These are phyloP conservation scores for Amazona vittata DNA, from an alignment of 2,113 vertebrate genomes.

Conservation along the genomic window DNA sequence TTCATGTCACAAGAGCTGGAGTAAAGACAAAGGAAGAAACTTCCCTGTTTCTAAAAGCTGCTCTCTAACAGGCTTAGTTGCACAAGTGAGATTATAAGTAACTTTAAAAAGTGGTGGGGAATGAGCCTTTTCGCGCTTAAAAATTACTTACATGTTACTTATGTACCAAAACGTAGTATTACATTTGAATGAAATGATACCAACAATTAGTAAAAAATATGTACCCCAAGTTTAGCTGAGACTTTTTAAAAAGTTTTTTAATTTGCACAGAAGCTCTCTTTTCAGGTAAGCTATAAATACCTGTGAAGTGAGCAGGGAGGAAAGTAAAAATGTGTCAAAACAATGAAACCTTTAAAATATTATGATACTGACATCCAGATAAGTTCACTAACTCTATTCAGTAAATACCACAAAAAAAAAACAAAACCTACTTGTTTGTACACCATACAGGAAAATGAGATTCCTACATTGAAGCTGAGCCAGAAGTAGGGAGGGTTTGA, in stretches of 20 bases:
- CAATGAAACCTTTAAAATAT: background rate
- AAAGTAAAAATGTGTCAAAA: background rate
- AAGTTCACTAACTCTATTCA: background rate
- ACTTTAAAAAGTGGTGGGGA: background rate
- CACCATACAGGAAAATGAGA: background rate
- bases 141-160: background rate
- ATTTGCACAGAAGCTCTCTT: background rate
- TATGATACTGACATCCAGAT: background rate
- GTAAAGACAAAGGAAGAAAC: background rate
- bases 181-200: background rate
- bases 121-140: background rate
- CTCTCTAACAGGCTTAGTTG: background rate
- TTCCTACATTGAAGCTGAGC: background rate
- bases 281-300: background rate
- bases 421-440: background rate
- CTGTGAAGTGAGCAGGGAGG: background rate
- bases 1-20: background rate
- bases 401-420: background rate
- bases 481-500: background rate
- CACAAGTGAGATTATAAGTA: background rate
- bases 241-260: rapidly evolving
- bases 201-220: background rate
- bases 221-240: background rate
- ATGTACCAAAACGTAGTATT: background rate
- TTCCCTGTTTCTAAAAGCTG: background rate